These are phyloP conservation scores for Phytoseiulus persimilis DNA, from an alignment of 2,888 invertebrate genomes.

Conservation along the genomic window DNA sequence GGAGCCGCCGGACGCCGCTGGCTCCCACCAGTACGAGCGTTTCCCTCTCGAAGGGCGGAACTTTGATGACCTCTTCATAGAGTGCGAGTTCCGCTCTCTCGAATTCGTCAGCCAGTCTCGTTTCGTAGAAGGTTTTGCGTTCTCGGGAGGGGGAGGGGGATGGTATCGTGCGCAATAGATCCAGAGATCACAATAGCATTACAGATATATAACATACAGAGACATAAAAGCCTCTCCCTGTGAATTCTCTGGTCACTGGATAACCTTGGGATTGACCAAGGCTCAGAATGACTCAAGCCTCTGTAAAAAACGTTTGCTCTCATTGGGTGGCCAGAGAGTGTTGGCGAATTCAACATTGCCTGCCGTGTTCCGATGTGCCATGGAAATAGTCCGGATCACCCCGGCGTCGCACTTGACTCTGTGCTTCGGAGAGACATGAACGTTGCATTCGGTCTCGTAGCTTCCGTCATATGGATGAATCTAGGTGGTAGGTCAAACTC, in stretches of 20 bases:
- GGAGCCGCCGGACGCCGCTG: too few relatives aligned
- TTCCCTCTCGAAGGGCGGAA: slow-evolving; percentile 92
- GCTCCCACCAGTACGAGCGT: slow-evolving; percentile 86
- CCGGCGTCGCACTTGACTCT: background rate
- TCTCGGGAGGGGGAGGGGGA: too few relatives aligned
- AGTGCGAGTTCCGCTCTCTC: slow-evolving; percentile 82
- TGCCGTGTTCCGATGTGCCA: background rate
- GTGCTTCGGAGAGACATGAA: background rate
- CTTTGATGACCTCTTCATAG: slow-evolving; percentile 92
- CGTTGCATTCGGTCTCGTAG: background rate
- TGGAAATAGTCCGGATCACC: background rate
- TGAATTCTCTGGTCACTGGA: too few relatives aligned
- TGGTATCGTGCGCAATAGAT: too few relatives aligned
- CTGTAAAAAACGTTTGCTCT: too few relatives aligned
- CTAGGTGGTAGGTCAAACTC: background rate
- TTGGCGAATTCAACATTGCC: background rate
- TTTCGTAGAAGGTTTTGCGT: slow-evolving; percentile 76
- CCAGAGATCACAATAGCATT: too few relatives aligned
- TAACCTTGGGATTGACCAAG: too few relatives aligned
- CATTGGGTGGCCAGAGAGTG: too few relatives aligned
- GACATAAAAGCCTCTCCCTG: too few relatives aligned
- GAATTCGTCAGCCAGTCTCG: slow-evolving; percentile 74
- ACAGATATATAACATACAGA: too few relatives aligned
- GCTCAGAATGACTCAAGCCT: too few relatives aligned
- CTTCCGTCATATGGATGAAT: background rate